Conservation (phyloP, 53 echinoderm and acorn worm genomes). For the Holothuria scabra region DNA sequence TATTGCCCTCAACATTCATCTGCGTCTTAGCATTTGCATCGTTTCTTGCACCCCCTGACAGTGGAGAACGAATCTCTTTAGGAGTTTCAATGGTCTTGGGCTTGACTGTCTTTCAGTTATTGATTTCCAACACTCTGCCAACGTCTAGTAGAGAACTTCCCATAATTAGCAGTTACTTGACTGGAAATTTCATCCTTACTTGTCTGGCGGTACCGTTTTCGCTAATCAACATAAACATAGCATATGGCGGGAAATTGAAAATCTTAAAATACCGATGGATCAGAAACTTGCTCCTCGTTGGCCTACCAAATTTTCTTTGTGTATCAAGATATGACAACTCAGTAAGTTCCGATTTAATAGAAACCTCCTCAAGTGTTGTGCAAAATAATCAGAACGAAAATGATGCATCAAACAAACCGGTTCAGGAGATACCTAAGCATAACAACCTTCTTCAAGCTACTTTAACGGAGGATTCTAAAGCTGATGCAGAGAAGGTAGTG, state of each 20-base stretch:
- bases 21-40: background rate
- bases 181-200: background rate
- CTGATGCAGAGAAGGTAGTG: too few relatives aligned
- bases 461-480: too few relatives aligned
- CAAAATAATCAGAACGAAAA: too few relatives aligned
- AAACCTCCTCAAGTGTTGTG: too few relatives aligned
- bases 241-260: background rate
- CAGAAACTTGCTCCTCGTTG: background rate
- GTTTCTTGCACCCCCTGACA: conserved; percentile 3
- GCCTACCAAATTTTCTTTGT: background rate
- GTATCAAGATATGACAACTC: background rate
- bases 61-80: conserved; percentile 11
- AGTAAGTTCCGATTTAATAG: background rate
- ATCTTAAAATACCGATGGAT: background rate
- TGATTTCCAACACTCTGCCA: background rate
- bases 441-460: too few relatives aligned
- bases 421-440: too few relatives aligned
- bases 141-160: background rate
- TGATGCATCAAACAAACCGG: too few relatives aligned
- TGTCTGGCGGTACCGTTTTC: conserved; percentile 11
- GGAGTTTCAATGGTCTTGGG: conserved; percentile 6
- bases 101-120: conserved; percentile 12
- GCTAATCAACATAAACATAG: background rate
- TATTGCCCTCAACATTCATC: background rate
- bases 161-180: background rate